A percentile compares a stretch with the other conserved stretches of the same genome.
These are phyloP conservation scores for Heliconius sara DNA, from an alignment of 2,888 invertebrate genomes.

Conservation along the genomic window DNA sequence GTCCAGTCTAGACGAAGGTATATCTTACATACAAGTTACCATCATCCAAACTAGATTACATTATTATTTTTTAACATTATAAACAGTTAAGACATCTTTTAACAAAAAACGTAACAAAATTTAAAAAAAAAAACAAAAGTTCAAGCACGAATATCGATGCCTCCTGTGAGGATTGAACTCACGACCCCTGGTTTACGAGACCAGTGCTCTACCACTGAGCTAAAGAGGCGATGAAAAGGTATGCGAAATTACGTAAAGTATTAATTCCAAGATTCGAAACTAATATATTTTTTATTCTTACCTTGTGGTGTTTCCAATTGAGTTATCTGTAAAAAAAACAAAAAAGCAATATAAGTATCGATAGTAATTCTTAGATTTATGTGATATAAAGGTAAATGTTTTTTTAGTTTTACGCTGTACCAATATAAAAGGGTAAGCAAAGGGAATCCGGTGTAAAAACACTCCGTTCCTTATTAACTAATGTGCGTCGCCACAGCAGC, in stretches of 20 bases:
- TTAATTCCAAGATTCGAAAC: constrained; percentile 23
- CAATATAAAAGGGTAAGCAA: too few species aligned
- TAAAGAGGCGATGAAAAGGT: constrained; percentile 85
- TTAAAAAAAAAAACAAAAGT: constrained; percentile 30
- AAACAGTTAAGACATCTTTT: background rate
- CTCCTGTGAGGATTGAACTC: constrained; percentile 93
- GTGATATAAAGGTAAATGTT: background rate
- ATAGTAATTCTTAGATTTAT: too few species aligned
- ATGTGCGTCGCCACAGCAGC: background rate
- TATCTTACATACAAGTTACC: too few species aligned
- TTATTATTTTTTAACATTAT: background rate
- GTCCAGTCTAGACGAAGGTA: too few species aligned
- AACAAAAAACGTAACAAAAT: background rate
- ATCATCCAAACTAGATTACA: too few species aligned
- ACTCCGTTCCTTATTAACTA: background rate
- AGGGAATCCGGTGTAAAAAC: background rate
- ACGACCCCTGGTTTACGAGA: constrained; percentile 94
- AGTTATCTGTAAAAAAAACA: constrained; percentile 58
- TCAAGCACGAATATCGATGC: constrained; percentile 64
- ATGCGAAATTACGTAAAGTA: constrained; percentile 61
- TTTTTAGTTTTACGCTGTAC: background rate
- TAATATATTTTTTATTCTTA: constrained; percentile 51
- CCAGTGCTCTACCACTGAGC: constrained; percentile 93
- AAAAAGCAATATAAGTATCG: background rate
- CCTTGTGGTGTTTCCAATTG: constrained; percentile 38